Evolutionary conservation across 30 jellyfish, hydroid and myxozoan species (phyloP).

Genomic region (Chrysaora quinquecirrha): DNA sequence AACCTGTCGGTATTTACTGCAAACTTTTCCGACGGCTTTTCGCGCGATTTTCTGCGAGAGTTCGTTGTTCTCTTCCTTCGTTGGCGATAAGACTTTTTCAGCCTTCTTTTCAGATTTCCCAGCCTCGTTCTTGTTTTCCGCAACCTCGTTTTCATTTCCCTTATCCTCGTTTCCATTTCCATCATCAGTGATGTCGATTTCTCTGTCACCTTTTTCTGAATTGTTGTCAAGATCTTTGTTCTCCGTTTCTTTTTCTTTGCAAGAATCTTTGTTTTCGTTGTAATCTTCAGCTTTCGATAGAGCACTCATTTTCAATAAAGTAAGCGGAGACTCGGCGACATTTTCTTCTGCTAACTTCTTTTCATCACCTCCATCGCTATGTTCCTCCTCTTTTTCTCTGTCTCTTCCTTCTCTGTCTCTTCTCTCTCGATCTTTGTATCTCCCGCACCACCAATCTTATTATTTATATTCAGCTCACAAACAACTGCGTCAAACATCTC

Average conservation of each 20-base stretch:
- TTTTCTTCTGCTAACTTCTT: too few relatives aligned
- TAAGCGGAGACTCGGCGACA: too few relatives aligned
- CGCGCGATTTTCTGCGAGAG: conserved; percentile 41
- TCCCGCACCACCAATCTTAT: neutral
- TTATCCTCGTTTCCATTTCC: neutral
- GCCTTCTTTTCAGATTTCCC: conserved; percentile 6
- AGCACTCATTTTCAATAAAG: neutral
- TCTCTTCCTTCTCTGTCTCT: neutral
- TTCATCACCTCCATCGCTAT: neutral
- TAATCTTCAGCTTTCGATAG: neutral
- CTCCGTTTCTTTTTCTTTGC: too few relatives aligned
- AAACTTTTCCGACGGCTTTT: conserved; percentile 61
- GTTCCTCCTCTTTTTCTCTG: neutral
- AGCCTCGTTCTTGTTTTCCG: conserved; percentile 1
- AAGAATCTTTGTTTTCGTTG: neutral
- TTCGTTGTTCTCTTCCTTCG: conserved; percentile 39
- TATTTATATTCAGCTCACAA: conserved; percentile 34
- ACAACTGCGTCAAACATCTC: conserved; percentile 60
- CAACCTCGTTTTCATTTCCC: neutral
- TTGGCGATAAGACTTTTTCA: conserved; percentile 11
- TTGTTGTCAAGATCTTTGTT: too few relatives aligned
- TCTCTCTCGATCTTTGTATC: neutral
- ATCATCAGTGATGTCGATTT: neutral
- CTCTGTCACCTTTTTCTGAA: neutral
- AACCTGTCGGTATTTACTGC: conserved; percentile 63